Evolutionary conservation across 2,888 invertebrate species (phyloP).

Genomic region (Lathronympha strigana): DNA sequence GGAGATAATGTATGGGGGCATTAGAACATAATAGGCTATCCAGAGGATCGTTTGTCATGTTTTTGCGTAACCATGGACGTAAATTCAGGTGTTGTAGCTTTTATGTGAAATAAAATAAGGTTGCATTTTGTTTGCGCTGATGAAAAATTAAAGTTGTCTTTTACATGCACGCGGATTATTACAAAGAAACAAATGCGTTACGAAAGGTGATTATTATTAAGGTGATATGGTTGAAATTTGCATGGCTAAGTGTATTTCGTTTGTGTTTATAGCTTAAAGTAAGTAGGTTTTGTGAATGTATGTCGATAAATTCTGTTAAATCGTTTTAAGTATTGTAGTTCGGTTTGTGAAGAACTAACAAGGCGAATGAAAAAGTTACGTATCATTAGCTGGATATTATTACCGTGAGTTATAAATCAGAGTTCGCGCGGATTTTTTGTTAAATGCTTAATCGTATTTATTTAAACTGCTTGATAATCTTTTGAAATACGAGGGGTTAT

Average conservation of each 20-base stretch:
- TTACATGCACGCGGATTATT: conserved; percentile 30
- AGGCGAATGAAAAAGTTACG: conserved; percentile 50
- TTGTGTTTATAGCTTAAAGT: conserved; percentile 30
- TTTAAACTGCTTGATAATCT: conserved; percentile 33
- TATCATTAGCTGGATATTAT: conserved; percentile 54
- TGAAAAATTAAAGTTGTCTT: conserved; percentile 21
- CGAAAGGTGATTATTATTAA: background rate
- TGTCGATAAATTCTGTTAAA: conserved; percentile 65
- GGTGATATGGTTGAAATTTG: background rate
- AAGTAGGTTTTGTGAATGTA: conserved; percentile 49
- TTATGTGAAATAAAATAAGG: conserved; percentile 42
- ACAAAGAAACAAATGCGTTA: conserved; percentile 18
- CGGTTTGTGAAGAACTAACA: conserved; percentile 56
- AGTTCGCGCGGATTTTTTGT: conserved; percentile 25
- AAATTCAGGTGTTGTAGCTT: conserved; percentile 33
- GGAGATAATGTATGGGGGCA: conserved; percentile 79
- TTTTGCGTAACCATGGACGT: conserved; percentile 54
- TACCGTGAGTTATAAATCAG: conserved; percentile 34
- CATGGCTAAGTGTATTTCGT: background rate
- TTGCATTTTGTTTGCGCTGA: conserved; percentile 9
- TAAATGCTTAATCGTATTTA: conserved; percentile 33
- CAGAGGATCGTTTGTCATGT: conserved; percentile 74
- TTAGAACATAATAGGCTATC: conserved; percentile 79
- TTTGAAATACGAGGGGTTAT: conserved; percentile 24
- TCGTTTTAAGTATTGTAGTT: conserved; percentile 58